phyloP scores from a whole-genome alignment of 2,888 invertebrate species.

The Asteroscopus sphinx region DNA sequence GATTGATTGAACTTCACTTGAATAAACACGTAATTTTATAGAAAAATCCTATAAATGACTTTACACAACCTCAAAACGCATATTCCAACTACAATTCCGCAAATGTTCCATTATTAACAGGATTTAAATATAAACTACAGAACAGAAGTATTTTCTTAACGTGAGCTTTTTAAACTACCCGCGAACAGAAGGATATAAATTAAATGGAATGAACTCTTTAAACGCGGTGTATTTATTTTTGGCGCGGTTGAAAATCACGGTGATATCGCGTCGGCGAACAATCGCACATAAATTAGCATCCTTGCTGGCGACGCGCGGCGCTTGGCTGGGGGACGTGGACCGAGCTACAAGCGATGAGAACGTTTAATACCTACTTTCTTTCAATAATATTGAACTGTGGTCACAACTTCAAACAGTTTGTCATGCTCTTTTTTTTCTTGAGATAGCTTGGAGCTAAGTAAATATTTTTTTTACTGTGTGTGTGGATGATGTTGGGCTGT shows the following conservation, averaged over 20 bases:
- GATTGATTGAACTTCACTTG: no score
- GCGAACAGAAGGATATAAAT: slow-evolving; percentile 45
- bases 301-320: slow-evolving; percentile 47
- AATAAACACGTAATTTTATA: background rate
- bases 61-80: background rate
- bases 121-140: slow-evolving; percentile 28
- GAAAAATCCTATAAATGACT: background rate
- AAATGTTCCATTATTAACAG: slow-evolving; percentile 17
- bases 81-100: background rate
- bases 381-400: background rate
- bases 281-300: slow-evolving; percentile 62
- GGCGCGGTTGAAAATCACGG: slow-evolving; percentile 49
- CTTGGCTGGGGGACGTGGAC: slow-evolving; percentile 25
- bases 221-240: slow-evolving; percentile 49
- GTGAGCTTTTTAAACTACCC: slow-evolving; percentile 37
- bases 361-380: background rate
- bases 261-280: slow-evolving; percentile 56
- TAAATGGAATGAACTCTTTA: slow-evolving; percentile 55
- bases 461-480: no score
- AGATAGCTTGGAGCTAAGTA: no score
- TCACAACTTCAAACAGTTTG: no score
- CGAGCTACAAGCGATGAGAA: slow-evolving; percentile 32
- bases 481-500: no score
- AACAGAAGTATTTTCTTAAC: slow-evolving; percentile 42
- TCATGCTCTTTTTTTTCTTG: no score